phyloP scores from a whole-genome alignment of 2,113 vertebrate species.

The Channa maculata region DNA sequence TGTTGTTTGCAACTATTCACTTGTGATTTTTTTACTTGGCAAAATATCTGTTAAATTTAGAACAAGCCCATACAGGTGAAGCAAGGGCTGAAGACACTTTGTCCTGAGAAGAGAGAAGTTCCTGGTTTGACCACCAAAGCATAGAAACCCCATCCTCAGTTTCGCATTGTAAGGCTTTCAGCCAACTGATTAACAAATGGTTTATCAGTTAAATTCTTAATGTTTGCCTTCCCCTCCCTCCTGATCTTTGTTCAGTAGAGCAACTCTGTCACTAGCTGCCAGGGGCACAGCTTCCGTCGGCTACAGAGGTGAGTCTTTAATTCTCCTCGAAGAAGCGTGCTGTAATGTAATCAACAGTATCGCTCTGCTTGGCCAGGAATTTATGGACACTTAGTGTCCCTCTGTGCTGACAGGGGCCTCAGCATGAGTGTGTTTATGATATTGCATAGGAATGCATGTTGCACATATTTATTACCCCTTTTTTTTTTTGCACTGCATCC shows the following conservation, averaged over 20 bases:
- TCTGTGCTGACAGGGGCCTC: constrained; percentile 60
- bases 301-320: constrained; percentile 58
- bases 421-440: constrained; percentile 50
- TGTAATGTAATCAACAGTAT: constrained; percentile 69
- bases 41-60: neutral
- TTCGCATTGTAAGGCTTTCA: neutral
- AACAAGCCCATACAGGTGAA: neutral
- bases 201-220: neutral
- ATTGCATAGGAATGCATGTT: constrained; percentile 50
- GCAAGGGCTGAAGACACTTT: too few relatives aligned
- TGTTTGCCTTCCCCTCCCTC: neutral
- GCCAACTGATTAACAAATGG: neutral
- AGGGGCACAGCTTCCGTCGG: constrained; percentile 27
- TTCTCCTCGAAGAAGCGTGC: constrained; percentile 47
- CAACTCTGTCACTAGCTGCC: constrained; percentile 34
- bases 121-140: neutral
- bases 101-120: neutral
- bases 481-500: constrained; percentile 24
- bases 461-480: constrained; percentile 54
- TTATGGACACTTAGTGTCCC: constrained; percentile 73
- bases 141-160: neutral
- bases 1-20: too few relatives aligned
- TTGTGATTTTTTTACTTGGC: too few relatives aligned
- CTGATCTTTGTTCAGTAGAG: constrained; percentile 20
- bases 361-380: constrained; percentile 58